Base-by-base conservation (phyloP, 2,888 invertebrate genomes). In the Sthenelais limicola region DNA sequence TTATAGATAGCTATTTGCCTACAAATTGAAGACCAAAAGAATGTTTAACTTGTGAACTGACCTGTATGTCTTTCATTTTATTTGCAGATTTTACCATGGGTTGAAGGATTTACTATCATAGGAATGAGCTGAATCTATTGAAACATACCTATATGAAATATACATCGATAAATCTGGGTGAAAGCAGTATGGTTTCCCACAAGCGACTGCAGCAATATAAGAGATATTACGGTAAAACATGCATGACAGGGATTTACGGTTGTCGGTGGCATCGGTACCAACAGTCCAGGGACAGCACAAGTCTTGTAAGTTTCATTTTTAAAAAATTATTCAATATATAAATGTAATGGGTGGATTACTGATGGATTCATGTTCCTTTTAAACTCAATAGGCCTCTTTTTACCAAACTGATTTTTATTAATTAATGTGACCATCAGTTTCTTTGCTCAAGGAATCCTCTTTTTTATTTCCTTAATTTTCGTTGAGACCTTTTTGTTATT, bases 201-300 rank as follows among this genome's bases (percentile, higher is more conserved):
- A 73, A 49, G 30, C 80, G 81, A 51, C 75, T 84, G 38, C 85
- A 85, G 77, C 78, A 82, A 73, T 85, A 85, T 73, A 76, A 80
- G 30, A 82, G 82, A 70, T 82, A 84, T 74, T 85, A 85, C 77
- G 80, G 81, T 51, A 75, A 80, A 43, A 82, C 84, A 30, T 83
- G 80, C 54, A 80, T 86, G 80, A 85, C 86, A 4, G 86, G 86
- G 3, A 69, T 82, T 4, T 78, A 84, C 18, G 86, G 85, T 0
- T 85, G 86, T 74, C 74, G 84, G 56, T 86, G 86, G 86, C 83
- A 85, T 62, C 79, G 86, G 24, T 86, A 85, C 76, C 82, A 84
- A 74, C 85, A 85, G 77, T 85, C 84, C 4, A 83, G 79, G 9
- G 75, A 81, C 47, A 80, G 80, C 58, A 83, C 80, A 68, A 80